Percentiles rank a stretch among this genome's conserved stretches.
Evolutionary conservation across 2,888 invertebrate genomes (phyloP).

Genomic region (Polyploca ridens): DNA sequence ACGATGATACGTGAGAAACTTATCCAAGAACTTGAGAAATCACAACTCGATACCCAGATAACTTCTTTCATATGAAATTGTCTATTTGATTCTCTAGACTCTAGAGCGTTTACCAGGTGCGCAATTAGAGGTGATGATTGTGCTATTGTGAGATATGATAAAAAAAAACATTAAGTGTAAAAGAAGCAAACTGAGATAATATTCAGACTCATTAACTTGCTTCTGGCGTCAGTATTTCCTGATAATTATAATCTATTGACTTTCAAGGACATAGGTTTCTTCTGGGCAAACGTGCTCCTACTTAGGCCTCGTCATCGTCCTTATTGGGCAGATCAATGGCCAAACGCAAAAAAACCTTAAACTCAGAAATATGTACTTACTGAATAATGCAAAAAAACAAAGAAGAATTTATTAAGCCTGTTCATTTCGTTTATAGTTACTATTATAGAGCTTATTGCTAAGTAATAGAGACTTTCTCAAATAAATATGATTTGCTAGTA

Average conservation of each 20-base stretch:
- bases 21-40: conserved; percentile 74
- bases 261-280: no score
- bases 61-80: conserved; percentile 24
- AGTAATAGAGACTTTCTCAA: background rate
- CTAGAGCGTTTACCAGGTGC: background rate
- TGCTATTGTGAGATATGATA: background rate
- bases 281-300: no score
- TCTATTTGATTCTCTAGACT: background rate
- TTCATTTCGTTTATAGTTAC: background rate
- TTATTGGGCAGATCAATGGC: no score
- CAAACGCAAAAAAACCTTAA: no score
- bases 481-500: background rate
- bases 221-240: no score
- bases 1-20: conserved; percentile 73
- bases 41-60: conserved; percentile 42
- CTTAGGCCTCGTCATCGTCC: no score
- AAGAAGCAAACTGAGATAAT: background rate
- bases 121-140: conserved; percentile 1
- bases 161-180: background rate
- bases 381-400: background rate
- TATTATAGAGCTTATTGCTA: no score
- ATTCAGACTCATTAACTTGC: no score
- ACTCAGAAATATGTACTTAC: background rate
- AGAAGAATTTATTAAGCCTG: background rate
- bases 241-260: no score